Conservation (phyloP, 1,140 invertebrate genomes). For the Maconellicoccus hirsutus region DNA sequence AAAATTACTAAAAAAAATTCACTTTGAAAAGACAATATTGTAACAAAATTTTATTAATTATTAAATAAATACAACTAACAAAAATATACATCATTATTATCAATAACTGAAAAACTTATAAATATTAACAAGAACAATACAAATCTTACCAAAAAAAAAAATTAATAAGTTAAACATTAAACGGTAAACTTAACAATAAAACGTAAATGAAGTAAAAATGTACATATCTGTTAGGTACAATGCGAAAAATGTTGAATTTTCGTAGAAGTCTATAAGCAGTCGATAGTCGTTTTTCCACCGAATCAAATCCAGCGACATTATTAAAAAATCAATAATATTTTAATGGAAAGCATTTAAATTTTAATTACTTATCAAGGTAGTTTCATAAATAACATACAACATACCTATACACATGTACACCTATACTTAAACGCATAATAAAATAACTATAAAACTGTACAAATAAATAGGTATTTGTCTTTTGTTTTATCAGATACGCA, state of each 20-base stretch:
- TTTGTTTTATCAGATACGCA: not conserved
- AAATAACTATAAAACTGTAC: not conserved
- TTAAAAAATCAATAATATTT: no score
- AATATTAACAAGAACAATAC: not conserved
- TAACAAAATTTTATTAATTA: constrained; percentile 10
- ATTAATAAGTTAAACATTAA: constrained; percentile 11
- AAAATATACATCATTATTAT: not conserved
- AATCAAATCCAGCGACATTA: no score
- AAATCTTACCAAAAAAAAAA: constrained; percentile 8
- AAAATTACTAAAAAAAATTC: no score
- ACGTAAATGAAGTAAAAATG: not conserved
- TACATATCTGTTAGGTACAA: not conserved
- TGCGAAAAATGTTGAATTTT: not conserved
- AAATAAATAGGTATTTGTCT: constrained; percentile 11
- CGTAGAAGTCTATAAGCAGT: no score
- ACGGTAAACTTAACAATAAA: not conserved
- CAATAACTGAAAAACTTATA: constrained; percentile 13
- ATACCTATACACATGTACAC: not conserved
- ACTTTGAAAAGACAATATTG: not conserved
- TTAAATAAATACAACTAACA: constrained; percentile 16
- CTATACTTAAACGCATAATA: not conserved
- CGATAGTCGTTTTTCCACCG: no score
- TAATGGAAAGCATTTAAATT: not conserved
- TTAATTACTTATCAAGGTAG: not conserved
- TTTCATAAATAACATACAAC: not conserved